phyloP scores from a whole-genome alignment of 2,888 invertebrate species.

The Sarcophaga variegata region DNA sequence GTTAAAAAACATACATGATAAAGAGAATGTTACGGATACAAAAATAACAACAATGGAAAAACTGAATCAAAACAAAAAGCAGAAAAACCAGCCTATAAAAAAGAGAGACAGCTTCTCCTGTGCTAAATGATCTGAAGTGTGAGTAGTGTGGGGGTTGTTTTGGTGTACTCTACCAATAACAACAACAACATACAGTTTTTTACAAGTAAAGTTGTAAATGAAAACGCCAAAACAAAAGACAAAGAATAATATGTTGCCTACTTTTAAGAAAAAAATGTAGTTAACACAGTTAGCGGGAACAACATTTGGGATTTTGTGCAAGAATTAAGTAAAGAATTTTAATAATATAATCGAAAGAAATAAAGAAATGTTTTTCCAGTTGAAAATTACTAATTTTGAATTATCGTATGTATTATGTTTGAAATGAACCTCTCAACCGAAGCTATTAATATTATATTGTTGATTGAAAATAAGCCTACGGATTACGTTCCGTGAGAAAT shows the following conservation, averaged over 20 bases:
- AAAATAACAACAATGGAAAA: constrained; percentile 34
- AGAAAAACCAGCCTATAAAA: constrained; percentile 34
- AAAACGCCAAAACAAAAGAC: constrained; percentile 33
- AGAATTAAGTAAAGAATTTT: no score
- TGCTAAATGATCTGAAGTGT: constrained; percentile 44
- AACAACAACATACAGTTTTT: not conserved
- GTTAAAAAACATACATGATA: constrained; percentile 52
- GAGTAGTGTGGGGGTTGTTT: constrained; percentile 56
- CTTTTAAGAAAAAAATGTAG: not conserved
- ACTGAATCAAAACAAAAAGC: not conserved
- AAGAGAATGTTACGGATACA: constrained; percentile 45
- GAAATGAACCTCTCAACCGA: no score
- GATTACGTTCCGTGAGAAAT: no score
- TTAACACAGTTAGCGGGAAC: constrained; percentile 1
- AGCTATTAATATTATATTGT: no score
- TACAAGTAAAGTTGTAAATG: constrained; percentile 22
- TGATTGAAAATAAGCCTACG: no score
- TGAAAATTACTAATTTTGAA: no score
- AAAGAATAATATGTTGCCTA: not conserved
- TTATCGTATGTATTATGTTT: no score
- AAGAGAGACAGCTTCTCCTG: not conserved
- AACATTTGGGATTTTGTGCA: no score
- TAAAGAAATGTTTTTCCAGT: no score
- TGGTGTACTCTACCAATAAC: not conserved
- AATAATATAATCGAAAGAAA: no score